A percentile compares a stretch with the other conserved stretches of the same genome.
Conservation (phyloP, 2,888 invertebrate genomes). For the Mycalesis mineus region DNA sequence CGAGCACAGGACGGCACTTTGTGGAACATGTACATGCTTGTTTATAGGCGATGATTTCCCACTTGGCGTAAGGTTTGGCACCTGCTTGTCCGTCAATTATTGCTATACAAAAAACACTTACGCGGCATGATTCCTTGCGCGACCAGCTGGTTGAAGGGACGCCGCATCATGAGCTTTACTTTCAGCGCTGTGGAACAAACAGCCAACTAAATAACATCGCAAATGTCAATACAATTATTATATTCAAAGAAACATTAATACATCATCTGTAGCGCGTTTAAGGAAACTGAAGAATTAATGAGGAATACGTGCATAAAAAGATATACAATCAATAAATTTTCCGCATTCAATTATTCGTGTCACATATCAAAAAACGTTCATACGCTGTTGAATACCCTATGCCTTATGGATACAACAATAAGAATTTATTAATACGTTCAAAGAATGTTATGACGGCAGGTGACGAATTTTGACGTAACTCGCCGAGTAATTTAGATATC, state of each 20-base stretch:
- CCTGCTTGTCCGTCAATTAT: too few species aligned
- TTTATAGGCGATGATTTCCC: too few species aligned
- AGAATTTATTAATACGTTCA: constrained; percentile 47
- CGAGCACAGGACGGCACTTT: too few species aligned
- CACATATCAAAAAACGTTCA: background rate
- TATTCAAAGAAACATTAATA: background rate
- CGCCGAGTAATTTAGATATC: constrained; percentile 37
- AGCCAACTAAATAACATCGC: background rate
- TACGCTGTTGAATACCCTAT: constrained; percentile 21
- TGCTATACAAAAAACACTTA: constrained; percentile 85
- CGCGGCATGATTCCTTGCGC: constrained; percentile 99
- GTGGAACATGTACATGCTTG: too few species aligned
- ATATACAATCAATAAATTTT: background rate
- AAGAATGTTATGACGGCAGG: constrained; percentile 57
- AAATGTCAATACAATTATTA: background rate
- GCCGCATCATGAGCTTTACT: constrained; percentile 96
- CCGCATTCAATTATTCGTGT: background rate
- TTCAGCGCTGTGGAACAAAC: constrained; percentile 89
- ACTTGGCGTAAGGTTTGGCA: too few species aligned
- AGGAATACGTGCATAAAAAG: background rate
- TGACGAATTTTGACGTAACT: constrained; percentile 64
- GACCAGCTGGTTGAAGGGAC: constrained; percentile 96
- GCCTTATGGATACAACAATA: constrained; percentile 59
- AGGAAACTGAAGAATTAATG: too few species aligned
- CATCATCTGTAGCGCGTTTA: too few species aligned